Conservation (phyloP, 2,888 invertebrate genomes). For the Heliconius ethilla region DNA sequence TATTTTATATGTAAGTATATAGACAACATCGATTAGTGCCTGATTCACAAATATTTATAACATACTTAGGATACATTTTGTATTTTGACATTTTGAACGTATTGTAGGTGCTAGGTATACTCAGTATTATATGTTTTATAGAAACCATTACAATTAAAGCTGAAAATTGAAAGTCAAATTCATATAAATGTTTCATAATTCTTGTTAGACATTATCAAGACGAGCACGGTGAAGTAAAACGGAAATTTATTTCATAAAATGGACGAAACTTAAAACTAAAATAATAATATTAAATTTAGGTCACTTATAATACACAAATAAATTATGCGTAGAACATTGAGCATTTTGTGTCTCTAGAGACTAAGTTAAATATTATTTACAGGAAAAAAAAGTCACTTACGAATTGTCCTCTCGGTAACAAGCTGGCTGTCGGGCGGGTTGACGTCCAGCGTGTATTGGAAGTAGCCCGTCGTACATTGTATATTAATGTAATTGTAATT, state of each 20-base stretch:
- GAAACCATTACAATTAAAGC: not conserved
- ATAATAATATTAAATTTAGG: constrained; percentile 2
- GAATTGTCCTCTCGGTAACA: not conserved
- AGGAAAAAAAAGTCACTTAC: not conserved
- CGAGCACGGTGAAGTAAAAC: not conserved
- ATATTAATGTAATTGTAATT: not conserved
- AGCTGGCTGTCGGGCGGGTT: not conserved
- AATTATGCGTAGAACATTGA: constrained; percentile 28
- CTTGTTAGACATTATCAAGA: not conserved
- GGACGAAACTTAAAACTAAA: constrained; percentile 15
- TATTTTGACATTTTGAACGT: not conserved
- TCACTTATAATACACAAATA: constrained; percentile 17
- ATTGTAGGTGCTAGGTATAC: not conserved
- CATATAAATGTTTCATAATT: not conserved
- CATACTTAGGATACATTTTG: not conserved
- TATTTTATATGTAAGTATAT: constrained; percentile 1
- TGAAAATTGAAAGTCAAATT: not conserved
- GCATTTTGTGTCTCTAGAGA: constrained; percentile 28
- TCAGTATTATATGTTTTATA: no score
- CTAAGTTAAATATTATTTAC: constrained; percentile 25
- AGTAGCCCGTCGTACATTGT: not conserved
- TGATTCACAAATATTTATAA: constrained; percentile 12
- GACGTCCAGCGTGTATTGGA: constrained; percentile 6
- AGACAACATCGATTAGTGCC: constrained; percentile 35
- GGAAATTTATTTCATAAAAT: not conserved